Percentiles rank a stretch among this genome's conserved stretches.
phyloP scores from a whole-genome alignment of 2,888 invertebrate species.

The Aphidius colemani region DNA sequence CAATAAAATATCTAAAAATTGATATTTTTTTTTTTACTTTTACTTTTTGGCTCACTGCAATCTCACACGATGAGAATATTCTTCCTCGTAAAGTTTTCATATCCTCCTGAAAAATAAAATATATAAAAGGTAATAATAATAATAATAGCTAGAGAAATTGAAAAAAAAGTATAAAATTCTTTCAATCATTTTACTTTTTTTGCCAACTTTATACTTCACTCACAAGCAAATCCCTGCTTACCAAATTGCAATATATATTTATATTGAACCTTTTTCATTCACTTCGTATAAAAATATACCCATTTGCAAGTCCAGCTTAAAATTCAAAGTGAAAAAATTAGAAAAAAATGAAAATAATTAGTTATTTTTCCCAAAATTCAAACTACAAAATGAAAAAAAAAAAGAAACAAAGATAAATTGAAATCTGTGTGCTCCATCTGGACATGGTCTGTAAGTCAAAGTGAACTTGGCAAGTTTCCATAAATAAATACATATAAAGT shows the following conservation, averaged over 20 bases:
- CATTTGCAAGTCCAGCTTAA: slow-evolving; percentile 4
- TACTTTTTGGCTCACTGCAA: neutral
- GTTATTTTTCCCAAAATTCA: neutral
- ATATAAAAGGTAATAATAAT: neutral
- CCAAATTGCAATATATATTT: slow-evolving; percentile 7
- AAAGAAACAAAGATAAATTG: slow-evolving; percentile 34
- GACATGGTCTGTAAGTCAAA: slow-evolving; percentile 41
- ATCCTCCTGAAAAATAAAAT: neutral
- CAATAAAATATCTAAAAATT: too few species aligned
- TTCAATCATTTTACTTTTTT: slow-evolving; percentile 3
- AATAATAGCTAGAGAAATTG: slow-evolving; percentile 2
- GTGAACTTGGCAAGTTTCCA: slow-evolving; percentile 6
- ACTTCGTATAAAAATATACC: slow-evolving; percentile 5
- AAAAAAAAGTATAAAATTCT: slow-evolving; percentile 6
- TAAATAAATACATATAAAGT: neutral
- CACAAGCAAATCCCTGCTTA: slow-evolving; percentile 10
- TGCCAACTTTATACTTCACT: neutral
- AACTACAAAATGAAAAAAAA: slow-evolving; percentile 2
- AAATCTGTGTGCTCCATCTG: slow-evolving; percentile 43
- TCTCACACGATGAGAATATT: neutral
- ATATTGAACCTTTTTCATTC: slow-evolving; percentile 1
- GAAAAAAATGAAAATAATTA: slow-evolving; percentile 1
- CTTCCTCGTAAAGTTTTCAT: slow-evolving; percentile 13
- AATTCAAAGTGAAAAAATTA: neutral
- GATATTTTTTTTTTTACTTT: neutral